Percentiles rank a stretch among this genome's conserved stretches.
These are phyloP conservation scores for human (Homo sapiens) DNA, from an alignment of 2,113 vertebrate genomes.

Conservation along the genomic window GRCh38 chr9:114958001-114958500, in stretches of 20 bases:
- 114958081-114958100: background rate
- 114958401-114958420: constrained; percentile 73
- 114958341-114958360: background rate
- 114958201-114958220: constrained; percentile 42
- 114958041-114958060: background rate
- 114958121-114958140: background rate
- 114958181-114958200: background rate
- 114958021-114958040: background rate
- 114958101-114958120: constrained; percentile 59
- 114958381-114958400: constrained; percentile 22
- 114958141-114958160: constrained; percentile 45
- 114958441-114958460: constrained; percentile 76
- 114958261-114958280: background rate
- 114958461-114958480: constrained; percentile 82
- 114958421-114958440: constrained; percentile 73
- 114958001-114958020: background rate
- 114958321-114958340: rapidly evolving
- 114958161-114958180: constrained; percentile 62
- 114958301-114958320: background rate
- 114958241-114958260: background rate
- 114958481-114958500: constrained; percentile 78
- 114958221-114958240: background rate
- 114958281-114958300: background rate
- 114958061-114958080: constrained; percentile 41
- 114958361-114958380: constrained; percentile 40